phyloP scores from a whole-genome alignment of 2,797 vertebrate species.

The Poecilia wingei region DNA sequence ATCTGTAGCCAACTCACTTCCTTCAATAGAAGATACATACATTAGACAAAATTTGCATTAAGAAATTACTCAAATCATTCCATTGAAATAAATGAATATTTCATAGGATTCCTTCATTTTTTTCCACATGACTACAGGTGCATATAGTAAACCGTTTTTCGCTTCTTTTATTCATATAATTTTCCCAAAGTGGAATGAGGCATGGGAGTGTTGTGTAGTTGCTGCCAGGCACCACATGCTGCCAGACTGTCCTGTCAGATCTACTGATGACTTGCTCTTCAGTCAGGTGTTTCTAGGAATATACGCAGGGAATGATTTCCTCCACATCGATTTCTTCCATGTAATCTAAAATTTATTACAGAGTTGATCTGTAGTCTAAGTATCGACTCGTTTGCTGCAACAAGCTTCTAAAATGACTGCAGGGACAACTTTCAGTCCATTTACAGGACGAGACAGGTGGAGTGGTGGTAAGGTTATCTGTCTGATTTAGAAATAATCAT shows the following conservation, averaged over 20 bases:
- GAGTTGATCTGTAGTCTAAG: slow-evolving; percentile 51
- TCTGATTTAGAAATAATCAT: neutral
- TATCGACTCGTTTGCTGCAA: slow-evolving; percentile 47
- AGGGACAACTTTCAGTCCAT: slow-evolving; percentile 38
- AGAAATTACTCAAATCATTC: neutral
- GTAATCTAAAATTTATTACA: slow-evolving; percentile 50
- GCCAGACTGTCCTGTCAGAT: slow-evolving; percentile 2
- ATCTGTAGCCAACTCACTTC: neutral
- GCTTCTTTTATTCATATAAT: too few species aligned
- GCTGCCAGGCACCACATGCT: slow-evolving; percentile 4
- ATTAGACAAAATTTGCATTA: neutral
- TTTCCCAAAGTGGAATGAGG: neutral
- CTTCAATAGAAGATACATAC: neutral
- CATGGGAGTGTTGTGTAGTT: neutral
- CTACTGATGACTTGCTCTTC: slow-evolving; percentile 24
- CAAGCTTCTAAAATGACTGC: slow-evolving; percentile 31
- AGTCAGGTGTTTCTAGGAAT: slow-evolving; percentile 28
- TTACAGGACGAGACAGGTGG: slow-evolving; percentile 26
- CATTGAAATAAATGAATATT: neutral
- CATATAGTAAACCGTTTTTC: neutral
- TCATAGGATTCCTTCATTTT: neutral
- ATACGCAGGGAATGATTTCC: slow-evolving; percentile 30
- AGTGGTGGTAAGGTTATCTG: neutral
- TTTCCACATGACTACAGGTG: neutral
- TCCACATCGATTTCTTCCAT: slow-evolving; percentile 43